Percentiles rank a stretch among this genome's conserved stretches.
phyloP scores from a whole-genome alignment of 1,140 invertebrate species.

The Prorops nasuta region DNA sequence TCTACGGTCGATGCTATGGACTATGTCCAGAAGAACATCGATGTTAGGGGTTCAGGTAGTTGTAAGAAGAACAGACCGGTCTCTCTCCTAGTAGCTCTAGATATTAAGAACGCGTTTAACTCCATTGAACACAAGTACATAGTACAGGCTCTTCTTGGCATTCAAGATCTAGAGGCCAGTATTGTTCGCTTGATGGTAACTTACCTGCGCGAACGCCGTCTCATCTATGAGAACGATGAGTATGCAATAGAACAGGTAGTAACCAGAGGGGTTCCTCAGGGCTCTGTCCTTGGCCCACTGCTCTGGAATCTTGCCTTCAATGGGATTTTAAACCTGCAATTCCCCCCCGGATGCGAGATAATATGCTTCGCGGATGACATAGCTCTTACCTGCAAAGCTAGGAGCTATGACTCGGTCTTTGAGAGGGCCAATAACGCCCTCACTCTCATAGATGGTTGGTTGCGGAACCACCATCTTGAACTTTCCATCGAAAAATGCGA shows the following conservation, averaged over 20 bases:
- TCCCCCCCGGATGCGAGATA: too few species aligned
- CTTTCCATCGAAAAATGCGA: too few species aligned
- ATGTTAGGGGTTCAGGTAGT: too few species aligned
- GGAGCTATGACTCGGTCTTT: too few species aligned
- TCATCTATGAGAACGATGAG: background rate
- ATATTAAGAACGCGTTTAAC: too few species aligned
- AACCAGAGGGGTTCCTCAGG: slow-evolving; percentile 31
- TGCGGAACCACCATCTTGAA: too few species aligned
- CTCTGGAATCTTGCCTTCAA: slow-evolving; percentile 34
- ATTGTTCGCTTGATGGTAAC: slow-evolving; percentile 36
- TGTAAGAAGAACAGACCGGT: too few species aligned
- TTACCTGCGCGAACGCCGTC: slow-evolving; percentile 6
- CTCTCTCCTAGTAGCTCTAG: accelerated
- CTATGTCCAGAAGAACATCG: background rate
- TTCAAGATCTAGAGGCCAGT: slow-evolving; percentile 49
- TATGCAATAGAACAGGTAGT: background rate
- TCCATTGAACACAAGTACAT: slow-evolving; percentile 28
- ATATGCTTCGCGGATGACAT: too few species aligned
- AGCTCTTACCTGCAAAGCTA: too few species aligned
- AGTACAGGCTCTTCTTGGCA: slow-evolving; percentile 40
- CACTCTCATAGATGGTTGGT: too few species aligned
- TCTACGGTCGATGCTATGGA: slow-evolving; percentile 12
- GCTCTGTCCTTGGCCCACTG: slow-evolving; percentile 28
- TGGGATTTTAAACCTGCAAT: slow-evolving; percentile 8
- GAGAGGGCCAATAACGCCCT: too few species aligned